These are phyloP conservation scores for Pavo muticus DNA, from an alignment of 2,113 vertebrate genomes.

Conservation along the genomic window DNA sequence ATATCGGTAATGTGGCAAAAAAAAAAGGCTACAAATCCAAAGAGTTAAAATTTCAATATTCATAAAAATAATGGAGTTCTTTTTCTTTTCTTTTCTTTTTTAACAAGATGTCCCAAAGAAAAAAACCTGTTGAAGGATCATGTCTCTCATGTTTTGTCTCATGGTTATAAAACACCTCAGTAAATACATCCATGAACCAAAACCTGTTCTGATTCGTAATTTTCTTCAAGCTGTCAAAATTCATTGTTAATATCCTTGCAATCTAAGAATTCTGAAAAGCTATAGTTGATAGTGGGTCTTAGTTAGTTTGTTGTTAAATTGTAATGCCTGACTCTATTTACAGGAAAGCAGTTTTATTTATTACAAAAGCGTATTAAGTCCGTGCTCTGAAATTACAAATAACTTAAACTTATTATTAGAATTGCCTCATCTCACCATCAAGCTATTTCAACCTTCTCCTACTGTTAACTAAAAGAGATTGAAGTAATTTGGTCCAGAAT, in stretches of 20 bases:
- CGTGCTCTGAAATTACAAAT: background rate
- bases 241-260: background rate
- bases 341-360: background rate
- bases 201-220: background rate
- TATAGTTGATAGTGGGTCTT: background rate
- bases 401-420: background rate
- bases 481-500: background rate
- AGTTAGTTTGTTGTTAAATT: background rate
- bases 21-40: background rate
- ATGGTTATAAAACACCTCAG: background rate
- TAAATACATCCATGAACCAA: background rate
- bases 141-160: background rate
- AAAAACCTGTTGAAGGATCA: background rate
- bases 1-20: background rate
- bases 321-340: background rate
- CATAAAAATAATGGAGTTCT: background rate
- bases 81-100: background rate
- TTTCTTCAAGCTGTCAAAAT: background rate
- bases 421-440: background rate
- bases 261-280: background rate
- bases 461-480: background rate
- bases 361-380: background rate
- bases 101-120: background rate
- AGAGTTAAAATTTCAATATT: rapidly evolving
- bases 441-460: background rate